Base-by-base conservation (phyloP, 2,113 vertebrate species). In the Dicaeum eximium region DNA sequence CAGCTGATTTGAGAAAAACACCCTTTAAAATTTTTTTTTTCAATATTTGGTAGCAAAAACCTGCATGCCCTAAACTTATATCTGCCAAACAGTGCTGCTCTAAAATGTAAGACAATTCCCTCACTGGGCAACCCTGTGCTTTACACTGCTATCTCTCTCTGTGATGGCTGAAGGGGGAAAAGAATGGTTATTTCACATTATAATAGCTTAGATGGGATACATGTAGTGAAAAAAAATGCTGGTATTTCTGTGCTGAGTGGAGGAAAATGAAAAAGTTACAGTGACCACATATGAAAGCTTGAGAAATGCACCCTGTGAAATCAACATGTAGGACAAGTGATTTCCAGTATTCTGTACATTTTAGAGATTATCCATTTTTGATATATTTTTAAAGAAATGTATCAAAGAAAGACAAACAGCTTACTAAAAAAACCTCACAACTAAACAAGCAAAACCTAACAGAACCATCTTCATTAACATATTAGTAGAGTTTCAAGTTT, bases 11-110 rank as follows among this genome's bases (percentile, higher is more conserved):
- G 21, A 13, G n/a, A 35, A 62, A 62, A 57, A 25, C 4, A 56
- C 7, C 0, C 2, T 4, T n/a, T n/a, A n/a, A n/a, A n/a, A n/a
- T n/a, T n/a, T n/a, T 61, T 47, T 72, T 64, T 18, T 56, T 13
- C 20, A 48, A 3, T 56, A 35, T 72, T 57, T 53, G 37, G 3
- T 25, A 37, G 28, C 1, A 75, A 66, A 48, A 70, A 7, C 0
- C 1, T 38, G 3, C 2, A 6, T 31, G 23, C 1, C 1, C 4
- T 60, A 23, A 58, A 30, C 10, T 38, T 17, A 8, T 5, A 72
- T 4, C 14, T 45, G 50, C 13, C 5, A 40, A 72, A 57, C 8
- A 31, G 12, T 37, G 9, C 2, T 65, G 9, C 8, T 23, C 12
- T 73, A 44, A 67, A 72, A 51, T 33, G 2, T 40, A 33, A 82